Evolutionary conservation across 2,888 invertebrate genomes (phyloP).

Genomic region (Rhingia campestris): DNA sequence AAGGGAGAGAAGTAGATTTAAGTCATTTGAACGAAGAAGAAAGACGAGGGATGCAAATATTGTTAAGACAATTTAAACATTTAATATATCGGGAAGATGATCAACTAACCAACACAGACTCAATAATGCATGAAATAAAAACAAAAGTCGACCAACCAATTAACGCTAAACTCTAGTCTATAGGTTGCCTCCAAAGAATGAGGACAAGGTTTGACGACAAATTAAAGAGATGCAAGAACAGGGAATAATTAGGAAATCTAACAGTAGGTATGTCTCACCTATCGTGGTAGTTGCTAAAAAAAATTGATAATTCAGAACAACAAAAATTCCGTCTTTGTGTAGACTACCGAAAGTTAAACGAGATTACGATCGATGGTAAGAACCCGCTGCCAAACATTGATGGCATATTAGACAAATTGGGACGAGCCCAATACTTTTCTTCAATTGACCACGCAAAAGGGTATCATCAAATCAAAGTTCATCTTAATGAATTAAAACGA

Average conservation of each 20-base stretch:
- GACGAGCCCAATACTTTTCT: not conserved
- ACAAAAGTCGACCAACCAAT: constrained; percentile 9
- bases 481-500: too few relatives aligned
- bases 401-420: not conserved
- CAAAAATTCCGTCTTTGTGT: constrained; percentile 22
- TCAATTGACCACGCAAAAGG: not conserved
- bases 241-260: constrained; percentile 14
- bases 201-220: constrained; percentile 7
- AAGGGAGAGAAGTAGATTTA: constrained; percentile 9
- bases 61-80: constrained; percentile 1
- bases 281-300: constrained; percentile 8
- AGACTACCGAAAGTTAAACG: constrained; percentile 18
- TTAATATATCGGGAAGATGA: constrained; percentile 11
- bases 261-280: constrained; percentile 4
- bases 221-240: constrained; percentile 12
- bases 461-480: too few relatives aligned
- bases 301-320: constrained; percentile 9
- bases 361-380: constrained; percentile 20
- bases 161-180: constrained; percentile 9
- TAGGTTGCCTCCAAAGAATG: constrained; percentile 24
- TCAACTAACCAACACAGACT: constrained; percentile 16
- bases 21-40: constrained; percentile 24
- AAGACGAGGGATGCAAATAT: not conserved
- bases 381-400: constrained; percentile 9
- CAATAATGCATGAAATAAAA: constrained; percentile 30